These are phyloP conservation scores for Nasonia vitripennis DNA, from an alignment of 1,140 invertebrate species.

Conservation along the genomic window DNA sequence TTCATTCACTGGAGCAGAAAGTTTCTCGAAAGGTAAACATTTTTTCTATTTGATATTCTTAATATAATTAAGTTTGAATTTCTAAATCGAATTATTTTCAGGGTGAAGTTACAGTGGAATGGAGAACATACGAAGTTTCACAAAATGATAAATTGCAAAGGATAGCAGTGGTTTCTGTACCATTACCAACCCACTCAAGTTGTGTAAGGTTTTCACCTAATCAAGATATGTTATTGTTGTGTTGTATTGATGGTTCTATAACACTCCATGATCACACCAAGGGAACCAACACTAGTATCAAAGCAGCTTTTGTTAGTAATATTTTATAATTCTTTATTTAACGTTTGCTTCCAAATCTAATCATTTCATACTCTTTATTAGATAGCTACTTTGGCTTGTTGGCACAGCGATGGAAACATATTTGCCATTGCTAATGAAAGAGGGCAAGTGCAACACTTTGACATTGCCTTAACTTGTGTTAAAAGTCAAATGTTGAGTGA, in stretches of 20 bases:
- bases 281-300: constrained; percentile 79
- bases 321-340: constrained; percentile 46
- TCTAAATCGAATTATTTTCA: constrained; percentile 56
- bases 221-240: constrained; percentile 83
- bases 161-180: constrained; percentile 81
- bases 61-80: constrained; percentile 13
- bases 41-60: constrained; percentile 22
- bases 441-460: constrained; percentile 87
- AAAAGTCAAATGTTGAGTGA: constrained; percentile 82
- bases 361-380: constrained; percentile 58
- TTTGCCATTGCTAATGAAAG: constrained; percentile 82
- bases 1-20: constrained; percentile 86
- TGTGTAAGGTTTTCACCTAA: constrained; percentile 81
- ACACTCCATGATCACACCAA: constrained; percentile 82
- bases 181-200: constrained; percentile 83
- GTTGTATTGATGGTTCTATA: constrained; percentile 85
- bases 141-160: constrained; percentile 81
- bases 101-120: constrained; percentile 86
- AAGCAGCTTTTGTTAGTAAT: constrained; percentile 80
- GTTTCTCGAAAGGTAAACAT: constrained; percentile 79
- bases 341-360: not conserved
- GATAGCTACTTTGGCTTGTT: constrained; percentile 83
- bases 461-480: constrained; percentile 81
- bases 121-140: constrained; percentile 83
- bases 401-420: constrained; percentile 83